phyloP scores from a whole-genome alignment of 2,888 invertebrate genomes.

The Margaritifera margaritifera region DNA sequence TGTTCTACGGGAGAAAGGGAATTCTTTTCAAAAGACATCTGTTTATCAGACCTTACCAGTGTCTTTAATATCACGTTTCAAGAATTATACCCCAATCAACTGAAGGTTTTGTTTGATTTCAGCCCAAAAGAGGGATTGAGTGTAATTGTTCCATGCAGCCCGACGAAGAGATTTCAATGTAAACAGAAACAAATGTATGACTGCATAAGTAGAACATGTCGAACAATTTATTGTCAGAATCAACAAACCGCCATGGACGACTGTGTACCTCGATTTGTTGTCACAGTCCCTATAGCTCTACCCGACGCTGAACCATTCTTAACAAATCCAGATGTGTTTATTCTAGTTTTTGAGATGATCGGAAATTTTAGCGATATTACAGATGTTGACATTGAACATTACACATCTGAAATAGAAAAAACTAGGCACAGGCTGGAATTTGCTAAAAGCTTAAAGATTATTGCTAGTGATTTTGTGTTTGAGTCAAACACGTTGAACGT shows the following conservation, averaged over 20 bases:
- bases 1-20: not conserved
- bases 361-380: too few species aligned
- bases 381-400: too few species aligned
- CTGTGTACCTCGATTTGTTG: too few species aligned
- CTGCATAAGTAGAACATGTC: constrained; percentile 14
- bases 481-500: not conserved
- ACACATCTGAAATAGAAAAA: too few species aligned
- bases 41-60: not conserved
- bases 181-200: constrained; percentile 12
- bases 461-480: too few species aligned
- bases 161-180: not conserved
- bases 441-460: too few species aligned
- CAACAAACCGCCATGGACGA: not conserved
- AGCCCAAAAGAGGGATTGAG: not conserved
- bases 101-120: constrained; percentile 16
- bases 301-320: too few species aligned
- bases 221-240: constrained; percentile 2
- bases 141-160: constrained; percentile 2
- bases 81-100: not conserved
- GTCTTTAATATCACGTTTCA: not conserved
- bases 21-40: too few species aligned
- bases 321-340: too few species aligned
- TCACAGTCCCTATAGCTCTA: too few species aligned
- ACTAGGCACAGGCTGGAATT: too few species aligned
- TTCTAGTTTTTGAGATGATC: too few species aligned